Evolutionary conservation across 2,797 vertebrate genomes (phyloP).

Genomic region (Onychomys torridus): DNA sequence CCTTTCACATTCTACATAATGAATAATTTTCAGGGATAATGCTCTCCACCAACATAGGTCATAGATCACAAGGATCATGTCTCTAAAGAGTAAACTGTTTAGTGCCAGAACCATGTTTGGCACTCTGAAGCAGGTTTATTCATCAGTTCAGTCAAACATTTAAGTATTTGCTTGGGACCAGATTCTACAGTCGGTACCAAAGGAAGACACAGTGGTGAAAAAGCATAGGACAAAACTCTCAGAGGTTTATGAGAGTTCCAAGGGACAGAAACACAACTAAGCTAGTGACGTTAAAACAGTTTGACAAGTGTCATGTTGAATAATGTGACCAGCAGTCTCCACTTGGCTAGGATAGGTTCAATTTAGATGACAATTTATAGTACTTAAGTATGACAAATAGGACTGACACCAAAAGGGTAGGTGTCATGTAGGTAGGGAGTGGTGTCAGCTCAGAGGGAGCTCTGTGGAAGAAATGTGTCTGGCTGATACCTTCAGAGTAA

Average conservation of each 20-base stretch:
- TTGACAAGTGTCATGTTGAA: background rate
- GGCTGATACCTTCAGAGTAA: background rate
- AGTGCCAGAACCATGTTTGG: background rate
- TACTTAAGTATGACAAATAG: background rate
- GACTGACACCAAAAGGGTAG: background rate
- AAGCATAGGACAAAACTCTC: background rate
- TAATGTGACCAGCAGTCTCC: background rate
- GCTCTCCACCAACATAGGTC: background rate
- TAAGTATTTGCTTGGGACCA: background rate
- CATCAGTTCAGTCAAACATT: background rate
- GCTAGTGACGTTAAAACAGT: background rate
- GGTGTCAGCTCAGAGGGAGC: rapidly evolving
- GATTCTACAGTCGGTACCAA: background rate
- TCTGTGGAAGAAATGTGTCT: background rate
- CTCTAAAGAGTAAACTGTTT: background rate
- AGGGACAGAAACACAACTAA: background rate
- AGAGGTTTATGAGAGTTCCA: background rate
- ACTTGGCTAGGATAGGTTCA: background rate
- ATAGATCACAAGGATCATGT: background rate
- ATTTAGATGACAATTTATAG: background rate
- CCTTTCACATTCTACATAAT: background rate
- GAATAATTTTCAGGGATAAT: background rate
- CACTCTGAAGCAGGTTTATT: background rate
- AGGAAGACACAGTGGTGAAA: background rate
- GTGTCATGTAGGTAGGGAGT: too few species aligned